Conservation (phyloP, 2,888 invertebrate genomes). For the Zootermopsis nevadensis region DNA sequence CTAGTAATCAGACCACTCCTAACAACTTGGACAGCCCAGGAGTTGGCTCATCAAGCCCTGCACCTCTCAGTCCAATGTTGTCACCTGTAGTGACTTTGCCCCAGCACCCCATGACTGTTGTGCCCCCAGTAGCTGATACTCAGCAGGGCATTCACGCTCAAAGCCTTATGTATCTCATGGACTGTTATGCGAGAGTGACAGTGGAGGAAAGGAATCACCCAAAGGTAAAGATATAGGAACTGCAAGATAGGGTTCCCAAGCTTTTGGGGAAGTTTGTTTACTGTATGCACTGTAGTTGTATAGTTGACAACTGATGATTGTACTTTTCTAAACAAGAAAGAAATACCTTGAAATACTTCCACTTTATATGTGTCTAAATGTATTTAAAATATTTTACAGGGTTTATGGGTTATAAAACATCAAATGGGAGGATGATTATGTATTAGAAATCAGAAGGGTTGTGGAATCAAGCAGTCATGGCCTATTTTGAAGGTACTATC, state of each 20-base stretch:
- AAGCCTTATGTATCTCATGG: conserved; percentile 67
- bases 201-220: conserved; percentile 80
- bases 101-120: conserved; percentile 63
- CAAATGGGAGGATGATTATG: too few relatives aligned
- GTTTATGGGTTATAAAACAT: too few relatives aligned
- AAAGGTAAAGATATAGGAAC: conserved; percentile 65
- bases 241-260: background rate
- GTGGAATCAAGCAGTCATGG: too few relatives aligned
- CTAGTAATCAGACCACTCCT: conserved; percentile 52
- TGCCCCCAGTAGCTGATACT: conserved; percentile 62
- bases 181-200: conserved; percentile 77
- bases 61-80: conserved; percentile 62
- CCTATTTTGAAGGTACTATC: too few relatives aligned
- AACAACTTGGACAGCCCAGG: conserved; percentile 62
- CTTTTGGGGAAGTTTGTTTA: too few relatives aligned
- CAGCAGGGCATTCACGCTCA: conserved; percentile 57
- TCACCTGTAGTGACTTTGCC: conserved; percentile 61
- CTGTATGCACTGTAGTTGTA: too few relatives aligned
- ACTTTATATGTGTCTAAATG: too few relatives aligned
- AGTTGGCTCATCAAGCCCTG: conserved; percentile 55
- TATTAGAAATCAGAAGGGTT: too few relatives aligned
- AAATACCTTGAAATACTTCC: too few relatives aligned
- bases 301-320: too few relatives aligned
- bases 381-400: too few relatives aligned
- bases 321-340: too few relatives aligned